Base-by-base conservation (phyloP, 2,888 invertebrate genomes). In the Pachydiplax longipennis region DNA sequence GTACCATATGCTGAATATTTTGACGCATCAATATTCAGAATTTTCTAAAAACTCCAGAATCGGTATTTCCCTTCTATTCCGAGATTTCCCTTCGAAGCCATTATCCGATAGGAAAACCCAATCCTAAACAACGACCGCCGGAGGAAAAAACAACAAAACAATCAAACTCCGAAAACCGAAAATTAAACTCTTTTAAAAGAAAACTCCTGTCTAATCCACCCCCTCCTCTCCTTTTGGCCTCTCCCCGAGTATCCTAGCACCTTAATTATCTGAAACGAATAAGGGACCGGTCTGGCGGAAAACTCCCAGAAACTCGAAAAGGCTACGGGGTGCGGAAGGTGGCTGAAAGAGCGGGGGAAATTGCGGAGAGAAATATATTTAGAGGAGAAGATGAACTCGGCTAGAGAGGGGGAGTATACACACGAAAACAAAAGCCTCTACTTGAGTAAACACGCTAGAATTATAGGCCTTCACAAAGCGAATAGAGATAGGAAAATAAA, bases 371-470 rank as follows among this genome's bases (percentile, higher is more conserved):
- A 53, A 53, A 53, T 53, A 53, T 53, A 53, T 53, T 53, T 53
- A 53, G 53, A 53, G 48, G 48, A 53, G 53, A 53, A 53, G 53
- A 53, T 53, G 53, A 53, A 18, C 53, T 53, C 53, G 53, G 18
- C 15, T 1, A 53, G 1, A 35, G 61, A 48, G 40, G n/a, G 81
- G 81, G 92, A 92, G 92, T 18, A 40, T 91, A 81, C 93, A 93
- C 93, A 94, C 93, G 93, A 93, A 93, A 93, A 93, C 93, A 94
- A 93, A 94, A 94, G 93, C 93, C 92, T 92, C 93, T 93, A 94
- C 93, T 94, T 94, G 93, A 93, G 93, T 93, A 93, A 93, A 93
- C 92, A 93, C 93, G 92, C 92, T 93, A 93, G 92, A 93, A 93
- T 93, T 93, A 93, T 93, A 93, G 93, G 93, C 93, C 93, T 93